These are phyloP conservation scores for Drosophila asahinai DNA, from an alignment of 1,140 invertebrate species.

Conservation along the genomic window DNA sequence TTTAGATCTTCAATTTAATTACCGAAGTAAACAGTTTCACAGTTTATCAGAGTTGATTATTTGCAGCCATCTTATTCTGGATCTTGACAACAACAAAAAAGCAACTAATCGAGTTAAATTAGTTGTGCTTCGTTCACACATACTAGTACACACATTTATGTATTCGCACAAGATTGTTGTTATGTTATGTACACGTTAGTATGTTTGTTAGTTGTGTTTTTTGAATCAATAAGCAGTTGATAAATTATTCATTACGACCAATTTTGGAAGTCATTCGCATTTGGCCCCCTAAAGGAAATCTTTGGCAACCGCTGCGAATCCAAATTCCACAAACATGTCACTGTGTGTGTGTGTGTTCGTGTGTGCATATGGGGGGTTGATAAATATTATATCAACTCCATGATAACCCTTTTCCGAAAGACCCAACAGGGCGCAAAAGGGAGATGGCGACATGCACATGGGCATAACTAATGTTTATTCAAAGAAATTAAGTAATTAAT, in stretches of 20 bases:
- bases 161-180: neutral
- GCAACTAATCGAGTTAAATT: conserved; percentile 45
- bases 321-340: conserved; percentile 13
- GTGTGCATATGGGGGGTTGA: conserved; percentile 15
- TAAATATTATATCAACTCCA: conserved; percentile 39
- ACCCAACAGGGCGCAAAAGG: conserved; percentile 4
- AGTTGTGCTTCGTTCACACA: conserved; percentile 7
- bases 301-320: conserved; percentile 39
- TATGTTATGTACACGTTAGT: neutral
- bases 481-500: conserved; percentile 74
- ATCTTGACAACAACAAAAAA: conserved; percentile 18
- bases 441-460: conserved; percentile 19
- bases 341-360: neutral
- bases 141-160: neutral
- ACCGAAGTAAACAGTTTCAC: conserved; percentile 21
- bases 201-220: conserved; percentile 38
- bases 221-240: conserved; percentile 54
- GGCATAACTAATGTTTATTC: conserved; percentile 64
- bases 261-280: conserved; percentile 59
- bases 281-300: conserved; percentile 47
- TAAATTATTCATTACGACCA: conserved; percentile 58
- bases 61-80: conserved; percentile 5
- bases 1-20: conserved; percentile 36
- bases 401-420: conserved; percentile 28
- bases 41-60: conserved; percentile 21